Percentiles rank a stretch among this genome's conserved stretches.
These are phyloP conservation scores for Phrynosoma platyrhinos DNA, from an alignment of 2,113 vertebrate species.

Conservation along the genomic window DNA sequence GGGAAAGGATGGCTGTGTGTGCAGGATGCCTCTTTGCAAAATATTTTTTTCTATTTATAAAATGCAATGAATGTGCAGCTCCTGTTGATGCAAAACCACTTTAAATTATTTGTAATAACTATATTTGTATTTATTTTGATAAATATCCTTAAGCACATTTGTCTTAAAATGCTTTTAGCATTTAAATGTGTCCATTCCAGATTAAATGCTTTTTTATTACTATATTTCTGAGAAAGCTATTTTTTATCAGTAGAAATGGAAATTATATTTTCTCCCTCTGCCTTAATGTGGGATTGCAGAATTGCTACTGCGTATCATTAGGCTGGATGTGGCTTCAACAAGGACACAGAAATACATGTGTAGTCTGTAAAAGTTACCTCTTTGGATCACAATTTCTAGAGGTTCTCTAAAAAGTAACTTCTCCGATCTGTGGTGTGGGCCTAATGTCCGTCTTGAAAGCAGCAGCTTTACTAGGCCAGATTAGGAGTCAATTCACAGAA, in stretches of 20 bases:
- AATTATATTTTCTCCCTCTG: background rate
- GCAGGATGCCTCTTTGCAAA: conserved; percentile 54
- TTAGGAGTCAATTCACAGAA: background rate
- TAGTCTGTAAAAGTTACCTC: no score
- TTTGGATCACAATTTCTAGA: no score
- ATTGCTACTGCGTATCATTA: background rate
- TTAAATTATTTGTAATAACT: conserved; percentile 91
- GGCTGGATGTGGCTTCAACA: background rate
- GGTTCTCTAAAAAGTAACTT: no score
- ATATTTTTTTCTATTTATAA: conserved; percentile 72
- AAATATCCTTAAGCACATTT: conserved; percentile 77
- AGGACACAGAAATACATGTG: background rate
- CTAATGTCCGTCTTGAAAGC: background rate
- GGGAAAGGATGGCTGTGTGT: conserved; percentile 44
- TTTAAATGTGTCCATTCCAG: conserved; percentile 73
- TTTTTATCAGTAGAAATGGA: background rate
- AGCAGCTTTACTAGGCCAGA: background rate
- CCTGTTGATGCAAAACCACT: conserved; percentile 66
- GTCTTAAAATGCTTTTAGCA: conserved; percentile 79
- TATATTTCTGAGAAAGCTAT: conserved; percentile 12
- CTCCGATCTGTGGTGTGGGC: no score
- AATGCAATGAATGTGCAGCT: conserved; percentile 60
- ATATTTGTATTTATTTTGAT: conserved; percentile 93
- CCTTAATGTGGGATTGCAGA: background rate
- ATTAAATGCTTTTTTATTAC: conserved; percentile 78